Evolutionary conservation across 2,113 vertebrate genomes (phyloP).

Genomic region (Paralichthys olivaceus): DNA sequence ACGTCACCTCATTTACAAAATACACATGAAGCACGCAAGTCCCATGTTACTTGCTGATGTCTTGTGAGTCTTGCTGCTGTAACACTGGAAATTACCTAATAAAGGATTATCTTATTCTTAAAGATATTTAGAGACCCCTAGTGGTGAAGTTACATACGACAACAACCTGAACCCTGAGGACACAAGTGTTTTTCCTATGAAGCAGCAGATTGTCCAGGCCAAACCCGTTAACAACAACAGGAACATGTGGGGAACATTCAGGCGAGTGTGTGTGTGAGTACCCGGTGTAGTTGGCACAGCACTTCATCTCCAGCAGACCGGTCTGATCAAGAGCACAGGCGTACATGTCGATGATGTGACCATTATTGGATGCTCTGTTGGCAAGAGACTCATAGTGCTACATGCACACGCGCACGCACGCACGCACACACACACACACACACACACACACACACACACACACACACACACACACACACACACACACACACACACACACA

Average conservation of each 20-base stretch:
- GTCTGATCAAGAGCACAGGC: conserved; percentile 97
- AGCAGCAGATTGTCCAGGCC: too few relatives aligned
- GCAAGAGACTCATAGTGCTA: conserved; percentile 96
- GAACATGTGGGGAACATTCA: too few relatives aligned
- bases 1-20: not conserved
- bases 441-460: too few relatives aligned
- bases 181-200: too few relatives aligned
- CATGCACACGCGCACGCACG: conserved; percentile 29
- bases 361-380: conserved; percentile 90
- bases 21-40: not conserved
- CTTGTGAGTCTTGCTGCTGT: too few relatives aligned
- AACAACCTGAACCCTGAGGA: too few relatives aligned
- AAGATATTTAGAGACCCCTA: too few relatives aligned
- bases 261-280: conserved; percentile 68
- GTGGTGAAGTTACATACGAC: too few relatives aligned
- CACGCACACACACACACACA: conserved; percentile 7
- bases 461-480: conserved; percentile 35
- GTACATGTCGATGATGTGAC: conserved; percentile 97
- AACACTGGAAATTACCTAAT: too few relatives aligned
- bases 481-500: conserved; percentile 36
- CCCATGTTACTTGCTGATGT: too few relatives aligned
- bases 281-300: conserved; percentile 96
- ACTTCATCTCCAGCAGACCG: conserved; percentile 97
- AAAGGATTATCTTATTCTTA: too few relatives aligned
- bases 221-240: too few relatives aligned